phyloP scores from a whole-genome alignment of 2,113 vertebrate genomes.

The Chinchilla lanigera region DNA sequence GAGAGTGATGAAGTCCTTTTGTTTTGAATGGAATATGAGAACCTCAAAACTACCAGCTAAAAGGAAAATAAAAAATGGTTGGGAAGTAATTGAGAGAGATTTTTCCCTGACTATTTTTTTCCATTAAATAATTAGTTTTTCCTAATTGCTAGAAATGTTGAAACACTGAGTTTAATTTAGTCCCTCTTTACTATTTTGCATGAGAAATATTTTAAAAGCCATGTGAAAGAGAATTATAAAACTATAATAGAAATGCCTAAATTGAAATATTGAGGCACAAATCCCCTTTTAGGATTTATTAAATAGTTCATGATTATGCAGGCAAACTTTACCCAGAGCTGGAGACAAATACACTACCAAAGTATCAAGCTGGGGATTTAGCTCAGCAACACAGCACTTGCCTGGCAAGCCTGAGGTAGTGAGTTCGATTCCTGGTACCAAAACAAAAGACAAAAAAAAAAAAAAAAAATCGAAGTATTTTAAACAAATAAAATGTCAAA shows the following conservation, averaged over 20 bases:
- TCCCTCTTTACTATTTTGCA: neutral
- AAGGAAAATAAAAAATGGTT: neutral
- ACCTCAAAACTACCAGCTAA: neutral
- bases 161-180: constrained; percentile 3
- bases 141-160: neutral
- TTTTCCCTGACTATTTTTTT: neutral
- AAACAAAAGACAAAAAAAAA: no score
- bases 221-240: constrained; percentile 6
- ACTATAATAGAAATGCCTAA: constrained; percentile 10
- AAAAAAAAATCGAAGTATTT: no score
- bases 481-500: no score
- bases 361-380: no score
- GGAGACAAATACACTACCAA: constrained; percentile 58
- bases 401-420: no score
- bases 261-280: constrained; percentile 42
- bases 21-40: neutral
- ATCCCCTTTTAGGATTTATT: neutral
- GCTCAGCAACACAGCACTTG: no score
- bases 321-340: neutral
- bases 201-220: neutral
- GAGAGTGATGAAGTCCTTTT: neutral
- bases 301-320: constrained; percentile 2
- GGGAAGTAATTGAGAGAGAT: neutral
- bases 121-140: neutral
- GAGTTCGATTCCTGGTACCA: no score